Percentiles rank a stretch among this genome's conserved stretches.
These are phyloP conservation scores for Cephalopterus ornatus DNA, from an alignment of 2,113 vertebrate species.

Conservation along the genomic window DNA sequence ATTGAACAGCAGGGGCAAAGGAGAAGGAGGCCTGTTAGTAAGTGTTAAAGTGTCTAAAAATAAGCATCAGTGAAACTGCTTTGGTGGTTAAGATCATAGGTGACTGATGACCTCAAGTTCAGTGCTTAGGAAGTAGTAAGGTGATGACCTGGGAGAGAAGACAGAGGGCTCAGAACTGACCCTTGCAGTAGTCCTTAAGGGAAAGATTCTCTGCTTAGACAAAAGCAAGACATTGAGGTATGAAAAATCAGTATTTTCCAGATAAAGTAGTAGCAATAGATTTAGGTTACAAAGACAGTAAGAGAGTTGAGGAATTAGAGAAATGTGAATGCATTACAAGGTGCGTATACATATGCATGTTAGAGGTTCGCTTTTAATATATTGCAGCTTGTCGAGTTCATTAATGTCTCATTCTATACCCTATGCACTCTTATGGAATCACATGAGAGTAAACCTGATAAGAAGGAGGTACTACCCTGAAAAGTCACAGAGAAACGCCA, in stretches of 20 bases:
- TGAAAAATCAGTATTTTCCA: background rate
- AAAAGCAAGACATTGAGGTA: background rate
- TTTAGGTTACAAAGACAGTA: background rate
- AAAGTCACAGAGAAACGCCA: background rate
- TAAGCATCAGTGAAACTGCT: background rate
- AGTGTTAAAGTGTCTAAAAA: background rate
- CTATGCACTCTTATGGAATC: background rate
- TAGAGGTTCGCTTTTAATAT: background rate
- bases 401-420: background rate
- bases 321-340: background rate
- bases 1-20: background rate
- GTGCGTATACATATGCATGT: accelerated
- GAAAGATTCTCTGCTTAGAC: background rate
- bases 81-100: background rate
- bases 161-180: background rate
- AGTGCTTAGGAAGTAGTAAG: background rate
- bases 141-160: background rate
- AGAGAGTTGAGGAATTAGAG: background rate
- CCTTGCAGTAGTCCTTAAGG: background rate
- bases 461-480: background rate
- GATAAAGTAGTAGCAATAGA: background rate
- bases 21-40: background rate
- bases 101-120: background rate
- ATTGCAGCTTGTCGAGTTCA: background rate
- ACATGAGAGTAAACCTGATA: background rate